These are phyloP conservation scores for Shinisaurus crocodilurus DNA, from an alignment of 2,113 vertebrate genomes.

Conservation along the genomic window DNA sequence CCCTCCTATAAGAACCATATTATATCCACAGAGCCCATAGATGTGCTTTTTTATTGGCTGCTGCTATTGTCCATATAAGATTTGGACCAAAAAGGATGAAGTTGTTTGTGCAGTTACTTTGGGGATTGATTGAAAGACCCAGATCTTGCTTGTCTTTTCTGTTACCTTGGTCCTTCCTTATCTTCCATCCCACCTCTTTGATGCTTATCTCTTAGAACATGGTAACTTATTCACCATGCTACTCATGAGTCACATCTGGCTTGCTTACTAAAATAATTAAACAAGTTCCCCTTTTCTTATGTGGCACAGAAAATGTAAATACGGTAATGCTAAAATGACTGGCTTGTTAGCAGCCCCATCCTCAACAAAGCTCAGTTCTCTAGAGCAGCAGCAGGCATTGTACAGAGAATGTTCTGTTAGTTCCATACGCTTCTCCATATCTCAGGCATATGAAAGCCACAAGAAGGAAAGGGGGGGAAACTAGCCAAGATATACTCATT, in stretches of 20 bases:
- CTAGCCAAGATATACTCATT: constrained; percentile 5
- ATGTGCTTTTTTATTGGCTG: background rate
- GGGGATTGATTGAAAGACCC: background rate
- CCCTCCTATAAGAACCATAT: background rate
- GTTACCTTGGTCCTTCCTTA: background rate
- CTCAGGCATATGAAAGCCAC: constrained; percentile 18
- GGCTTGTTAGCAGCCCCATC: background rate
- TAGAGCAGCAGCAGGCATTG: background rate
- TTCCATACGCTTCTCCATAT: background rate
- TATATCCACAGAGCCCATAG: no score
- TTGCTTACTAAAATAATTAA: background rate
- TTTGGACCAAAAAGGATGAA: background rate
- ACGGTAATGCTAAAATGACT: background rate
- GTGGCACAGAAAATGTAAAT: background rate
- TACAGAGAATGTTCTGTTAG: background rate
- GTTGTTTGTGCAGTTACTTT: background rate
- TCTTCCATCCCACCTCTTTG: background rate
- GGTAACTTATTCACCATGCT: background rate
- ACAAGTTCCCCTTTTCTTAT: background rate
- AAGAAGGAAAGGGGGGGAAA: background rate
- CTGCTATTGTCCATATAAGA: background rate
- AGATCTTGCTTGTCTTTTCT: background rate
- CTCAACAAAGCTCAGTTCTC: background rate
- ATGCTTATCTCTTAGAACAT: background rate
- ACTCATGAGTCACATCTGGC: background rate